Base-by-base conservation (phyloP, 2,888 invertebrate species). In the Mythimna pallens region DNA sequence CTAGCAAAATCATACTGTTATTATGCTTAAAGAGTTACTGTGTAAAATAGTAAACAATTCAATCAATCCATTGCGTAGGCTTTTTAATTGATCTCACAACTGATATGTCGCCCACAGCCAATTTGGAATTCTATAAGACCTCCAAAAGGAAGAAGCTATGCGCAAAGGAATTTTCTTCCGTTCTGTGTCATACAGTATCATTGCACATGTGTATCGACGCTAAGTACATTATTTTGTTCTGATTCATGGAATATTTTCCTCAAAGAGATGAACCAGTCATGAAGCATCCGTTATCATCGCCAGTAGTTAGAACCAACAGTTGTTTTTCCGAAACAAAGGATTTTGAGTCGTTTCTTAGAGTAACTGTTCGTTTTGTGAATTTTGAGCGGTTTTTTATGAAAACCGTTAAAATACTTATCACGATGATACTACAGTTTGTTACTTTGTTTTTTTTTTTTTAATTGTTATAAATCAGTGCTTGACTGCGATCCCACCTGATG, bases 211-310 rank as follows among this genome's bases (percentile, higher is more conserved):
- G 52, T 55, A 55, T 25, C 54, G 54, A 20, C 14, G 47, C 67
- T 65, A 59, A 74, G 66, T 62, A 54, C 70, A 64, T 85, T 74
- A 68, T 65, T 64, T 43, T 50, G 65, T 65, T 40, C 71, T 85
- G 84, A 86, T 70, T 85, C 75, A 81, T 77, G 58, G 63, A 65
- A 70, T 73, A 22, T 57, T 7, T 65, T 59, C 72, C 65, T 82
- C 75, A 80, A 80, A 78, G 74, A 85, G 67, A 75, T 70, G 54
- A 64, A 63, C 52, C 14, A 70, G 71, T 75, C 67, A 86, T 80
- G 76, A 80, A 80, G 75, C 80, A 80, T 64, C 80, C 79, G 85
- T 80, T 78, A 78, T 73, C 83, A 66, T 70, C 68, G 65, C 50
- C 57, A 43, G 70, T 59, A 57, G 43, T 65, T 59, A 36, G 55